These are phyloP conservation scores for Elephantulus edwardii DNA, from an alignment of 2,113 vertebrate genomes.

Conservation along the genomic window DNA sequence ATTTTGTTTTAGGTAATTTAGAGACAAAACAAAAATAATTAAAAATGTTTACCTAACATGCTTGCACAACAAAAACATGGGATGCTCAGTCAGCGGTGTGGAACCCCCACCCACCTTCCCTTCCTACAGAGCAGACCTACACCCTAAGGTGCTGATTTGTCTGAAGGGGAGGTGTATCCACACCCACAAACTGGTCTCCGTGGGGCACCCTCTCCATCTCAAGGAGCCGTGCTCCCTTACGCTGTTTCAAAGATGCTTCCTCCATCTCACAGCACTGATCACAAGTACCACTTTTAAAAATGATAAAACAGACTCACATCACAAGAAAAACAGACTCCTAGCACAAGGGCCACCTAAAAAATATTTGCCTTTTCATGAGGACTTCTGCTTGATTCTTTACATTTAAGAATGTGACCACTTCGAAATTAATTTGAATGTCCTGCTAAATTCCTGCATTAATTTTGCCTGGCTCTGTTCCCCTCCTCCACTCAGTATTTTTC, in stretches of 20 bases:
- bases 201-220: neutral
- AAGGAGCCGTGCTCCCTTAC: neutral
- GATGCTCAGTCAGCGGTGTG: too few relatives aligned
- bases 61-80: neutral
- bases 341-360: neutral
- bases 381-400: neutral
- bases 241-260: neutral
- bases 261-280: neutral
- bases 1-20: neutral
- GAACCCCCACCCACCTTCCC: neutral
- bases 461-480: neutral
- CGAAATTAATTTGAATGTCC: fast-evolving
- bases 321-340: too few relatives aligned
- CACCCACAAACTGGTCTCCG: neutral
- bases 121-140: neutral
- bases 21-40: neutral
- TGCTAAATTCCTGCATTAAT: neutral
- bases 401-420: fast-evolving
- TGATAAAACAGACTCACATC: too few relatives aligned
- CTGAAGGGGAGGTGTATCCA: neutral
- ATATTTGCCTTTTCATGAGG: neutral
- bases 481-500: neutral
- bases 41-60: neutral
- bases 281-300: too few relatives aligned
- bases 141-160: neutral